Conservation (phyloP, 1,140 invertebrate genomes). For the Adoxophyes honmai region DNA sequence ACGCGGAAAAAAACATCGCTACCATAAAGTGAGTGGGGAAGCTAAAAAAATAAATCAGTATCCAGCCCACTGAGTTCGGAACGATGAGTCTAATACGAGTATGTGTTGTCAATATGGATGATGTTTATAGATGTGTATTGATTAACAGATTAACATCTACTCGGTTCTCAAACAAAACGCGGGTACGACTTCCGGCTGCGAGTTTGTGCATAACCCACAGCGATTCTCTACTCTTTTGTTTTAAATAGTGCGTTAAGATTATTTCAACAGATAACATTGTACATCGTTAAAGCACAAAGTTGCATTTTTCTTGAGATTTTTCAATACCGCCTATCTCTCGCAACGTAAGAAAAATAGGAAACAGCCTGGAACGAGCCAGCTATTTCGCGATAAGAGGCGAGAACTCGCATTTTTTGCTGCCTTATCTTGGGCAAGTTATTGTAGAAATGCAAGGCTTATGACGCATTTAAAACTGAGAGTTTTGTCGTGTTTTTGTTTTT, state of each 20-base stretch:
- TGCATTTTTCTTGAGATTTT: constrained; percentile 13
- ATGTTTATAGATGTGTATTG: constrained; percentile 7
- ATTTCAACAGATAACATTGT: constrained; percentile 14
- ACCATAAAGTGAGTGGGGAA: neutral
- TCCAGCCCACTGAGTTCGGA: neutral
- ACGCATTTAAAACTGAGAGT: constrained; percentile 12
- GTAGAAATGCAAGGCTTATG: constrained; percentile 17
- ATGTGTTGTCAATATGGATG: constrained; percentile 12
- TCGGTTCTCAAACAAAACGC: constrained; percentile 11
- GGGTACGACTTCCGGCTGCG: neutral
- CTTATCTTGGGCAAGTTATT: neutral
- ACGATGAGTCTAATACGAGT: constrained; percentile 4
- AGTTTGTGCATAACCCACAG: constrained; percentile 8
- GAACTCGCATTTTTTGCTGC: constrained; percentile 19
- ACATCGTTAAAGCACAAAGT: constrained; percentile 9
- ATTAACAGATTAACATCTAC: constrained; percentile 14
- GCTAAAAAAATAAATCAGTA: neutral
- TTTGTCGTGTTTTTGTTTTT: neutral
- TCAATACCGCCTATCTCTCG: constrained; percentile 25
- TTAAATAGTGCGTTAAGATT: constrained; percentile 12
- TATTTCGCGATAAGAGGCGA: constrained; percentile 26
- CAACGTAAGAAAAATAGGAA: constrained; percentile 22
- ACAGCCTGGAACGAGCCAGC: constrained; percentile 17
- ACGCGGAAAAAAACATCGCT: no score
- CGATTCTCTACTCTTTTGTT: constrained; percentile 7